Percentiles rank a stretch among this genome's conserved stretches.
Evolutionary conservation across 64 coral and sea anemone species (phyloP).

Genomic region (Anthopleura sola): DNA sequence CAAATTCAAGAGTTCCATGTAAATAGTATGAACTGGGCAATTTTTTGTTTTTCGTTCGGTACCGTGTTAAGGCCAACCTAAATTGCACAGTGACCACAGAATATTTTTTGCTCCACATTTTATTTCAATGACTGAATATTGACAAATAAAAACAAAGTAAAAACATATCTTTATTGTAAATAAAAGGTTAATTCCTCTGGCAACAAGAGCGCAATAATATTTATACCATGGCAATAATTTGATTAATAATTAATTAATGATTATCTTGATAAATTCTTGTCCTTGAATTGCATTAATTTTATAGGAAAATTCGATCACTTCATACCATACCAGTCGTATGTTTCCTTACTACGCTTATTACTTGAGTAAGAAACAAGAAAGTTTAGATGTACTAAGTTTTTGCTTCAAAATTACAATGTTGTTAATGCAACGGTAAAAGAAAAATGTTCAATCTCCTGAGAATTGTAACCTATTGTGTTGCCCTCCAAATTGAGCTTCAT

Average conservation of each 20-base stretch:
- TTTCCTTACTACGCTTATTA: background rate
- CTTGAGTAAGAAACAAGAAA: too few relatives aligned
- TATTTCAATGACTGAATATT: slow-evolving; percentile 14
- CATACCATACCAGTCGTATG: background rate
- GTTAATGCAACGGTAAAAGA: too few relatives aligned
- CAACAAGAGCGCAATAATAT: slow-evolving; percentile 1
- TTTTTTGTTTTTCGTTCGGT: too few relatives aligned
- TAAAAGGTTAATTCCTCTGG: slow-evolving; percentile 6
- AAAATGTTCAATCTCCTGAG: too few relatives aligned
- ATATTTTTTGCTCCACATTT: background rate
- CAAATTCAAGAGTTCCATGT: too few relatives aligned
- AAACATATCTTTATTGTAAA: slow-evolving; percentile 4
- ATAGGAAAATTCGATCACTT: slow-evolving; percentile 5
- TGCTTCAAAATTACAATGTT: too few relatives aligned
- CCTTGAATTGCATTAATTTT: background rate
- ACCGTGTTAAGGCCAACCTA: too few relatives aligned
- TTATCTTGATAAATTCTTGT: background rate
- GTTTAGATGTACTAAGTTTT: too few relatives aligned
- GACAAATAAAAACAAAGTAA: background rate
- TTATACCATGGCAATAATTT: slow-evolving; percentile 4
- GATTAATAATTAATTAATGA: slow-evolving; percentile 7
- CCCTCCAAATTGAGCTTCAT: too few relatives aligned
- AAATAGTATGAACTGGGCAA: too few relatives aligned
- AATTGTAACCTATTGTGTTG: too few relatives aligned
- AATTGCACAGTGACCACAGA: too few relatives aligned